Percentiles rank a stretch among this genome's conserved stretches.
Conservation (phyloP, 2,888 invertebrate species). For the Microchrysa polita region DNA sequence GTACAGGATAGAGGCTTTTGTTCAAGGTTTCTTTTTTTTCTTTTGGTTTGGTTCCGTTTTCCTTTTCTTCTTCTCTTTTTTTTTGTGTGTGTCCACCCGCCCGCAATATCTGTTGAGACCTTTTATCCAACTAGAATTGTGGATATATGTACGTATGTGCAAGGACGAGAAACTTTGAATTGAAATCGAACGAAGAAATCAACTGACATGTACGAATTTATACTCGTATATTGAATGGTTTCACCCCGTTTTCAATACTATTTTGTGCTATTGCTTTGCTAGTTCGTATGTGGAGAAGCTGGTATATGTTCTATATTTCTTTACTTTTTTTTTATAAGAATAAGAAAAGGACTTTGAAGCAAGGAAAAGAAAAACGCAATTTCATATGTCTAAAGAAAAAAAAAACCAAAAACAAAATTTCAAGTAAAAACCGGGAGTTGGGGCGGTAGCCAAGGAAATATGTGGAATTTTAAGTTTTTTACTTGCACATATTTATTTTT, state of each 20-base stretch:
- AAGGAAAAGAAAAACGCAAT: slow-evolving; percentile 36
- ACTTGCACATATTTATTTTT: slow-evolving; percentile 27
- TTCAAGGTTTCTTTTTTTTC: slow-evolving; percentile 22
- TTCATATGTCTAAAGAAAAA: slow-evolving; percentile 21
- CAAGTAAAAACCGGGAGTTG: slow-evolving; percentile 20
- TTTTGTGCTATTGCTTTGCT: no score
- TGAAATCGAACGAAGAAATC: slow-evolving; percentile 16
- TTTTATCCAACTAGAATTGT: background rate
- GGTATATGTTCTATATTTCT: slow-evolving; percentile 13
- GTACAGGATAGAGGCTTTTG: slow-evolving; percentile 25
- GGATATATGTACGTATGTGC: no score
- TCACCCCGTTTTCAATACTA: slow-evolving; percentile 15
- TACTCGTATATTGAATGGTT: background rate
- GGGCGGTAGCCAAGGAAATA: slow-evolving; percentile 4
- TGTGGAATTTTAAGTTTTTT: slow-evolving; percentile 37
- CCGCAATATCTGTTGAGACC: slow-evolving; percentile 31
- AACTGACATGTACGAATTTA: slow-evolving; percentile 15
- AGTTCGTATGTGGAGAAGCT: slow-evolving; percentile 10
- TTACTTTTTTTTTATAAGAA: background rate
- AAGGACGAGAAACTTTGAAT: slow-evolving; percentile 4
- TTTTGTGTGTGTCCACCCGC: slow-evolving; percentile 42
- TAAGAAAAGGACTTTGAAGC: no score
- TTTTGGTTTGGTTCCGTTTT: slow-evolving; percentile 26
- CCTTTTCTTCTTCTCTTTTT: slow-evolving; percentile 20
- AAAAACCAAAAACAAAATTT: slow-evolving; percentile 3